Evolutionary conservation across 2,888 invertebrate species (phyloP).

Genomic region (Dicyrtomina minuta): DNA sequence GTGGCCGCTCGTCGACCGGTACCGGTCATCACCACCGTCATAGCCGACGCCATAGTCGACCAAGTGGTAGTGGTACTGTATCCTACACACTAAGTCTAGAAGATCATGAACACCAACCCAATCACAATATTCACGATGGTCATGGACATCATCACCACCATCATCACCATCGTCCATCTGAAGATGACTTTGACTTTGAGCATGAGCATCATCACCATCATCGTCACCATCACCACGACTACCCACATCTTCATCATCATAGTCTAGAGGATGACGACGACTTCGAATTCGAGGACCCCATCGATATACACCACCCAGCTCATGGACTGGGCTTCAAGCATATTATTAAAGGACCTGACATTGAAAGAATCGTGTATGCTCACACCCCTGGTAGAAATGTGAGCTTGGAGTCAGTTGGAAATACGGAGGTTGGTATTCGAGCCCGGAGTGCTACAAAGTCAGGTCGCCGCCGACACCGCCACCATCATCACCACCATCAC

Average conservation of each 20-base stretch:
- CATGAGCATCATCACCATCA: not conserved
- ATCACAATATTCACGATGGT: not conserved
- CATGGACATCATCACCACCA: not conserved
- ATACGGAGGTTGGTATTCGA: not conserved
- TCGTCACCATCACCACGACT: not conserved
- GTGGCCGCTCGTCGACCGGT: too few species aligned
- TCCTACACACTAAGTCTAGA: too few species aligned
- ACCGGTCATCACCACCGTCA: too few species aligned
- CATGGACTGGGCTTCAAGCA: not conserved
- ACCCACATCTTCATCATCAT: not conserved
- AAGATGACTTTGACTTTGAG: not conserved
- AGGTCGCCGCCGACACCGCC: not conserved
- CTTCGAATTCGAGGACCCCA: not conserved
- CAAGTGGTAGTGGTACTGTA: too few species aligned
- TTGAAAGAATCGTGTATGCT: too few species aligned
- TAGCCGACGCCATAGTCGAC: too few species aligned
- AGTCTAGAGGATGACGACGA: not conserved
- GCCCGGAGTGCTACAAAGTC: not conserved
- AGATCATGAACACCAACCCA: too few species aligned
- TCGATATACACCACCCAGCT: too few species aligned
- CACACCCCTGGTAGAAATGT: not conserved
- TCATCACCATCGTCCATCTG: not conserved
- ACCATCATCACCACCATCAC: not conserved
- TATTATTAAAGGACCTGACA: conserved; percentile 2
- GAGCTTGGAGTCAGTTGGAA: not conserved